Evolutionary conservation across 2,888 invertebrate species (phyloP).

Genomic region (Hypercompe scribonia): DNA sequence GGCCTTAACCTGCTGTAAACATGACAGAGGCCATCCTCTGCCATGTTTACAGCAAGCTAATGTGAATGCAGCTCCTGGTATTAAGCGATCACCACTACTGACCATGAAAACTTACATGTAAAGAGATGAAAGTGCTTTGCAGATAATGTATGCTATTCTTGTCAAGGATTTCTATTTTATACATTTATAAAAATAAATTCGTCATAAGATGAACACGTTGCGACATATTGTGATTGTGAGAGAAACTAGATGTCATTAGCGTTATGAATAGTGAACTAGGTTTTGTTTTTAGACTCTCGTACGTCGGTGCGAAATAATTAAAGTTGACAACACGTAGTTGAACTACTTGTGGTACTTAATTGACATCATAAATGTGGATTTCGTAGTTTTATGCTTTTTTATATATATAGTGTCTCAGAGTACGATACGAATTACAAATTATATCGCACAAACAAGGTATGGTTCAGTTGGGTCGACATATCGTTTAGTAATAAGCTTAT

Average conservation of each 20-base stretch:
- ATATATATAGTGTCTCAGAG: neutral
- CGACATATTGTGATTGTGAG: conserved; percentile 21
- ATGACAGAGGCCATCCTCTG: no score
- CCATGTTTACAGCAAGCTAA: no score
- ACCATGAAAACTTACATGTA: no score
- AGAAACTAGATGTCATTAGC: conserved; percentile 29
- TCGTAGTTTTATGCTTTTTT: neutral
- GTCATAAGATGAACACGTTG: neutral
- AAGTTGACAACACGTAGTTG: neutral
- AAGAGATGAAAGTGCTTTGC: no score
- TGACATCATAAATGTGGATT: neutral
- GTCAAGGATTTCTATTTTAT: neutral
- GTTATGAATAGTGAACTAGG: conserved; percentile 19
- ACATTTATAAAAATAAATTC: neutral
- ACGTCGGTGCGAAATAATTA: neutral
- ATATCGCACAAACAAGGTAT: neutral
- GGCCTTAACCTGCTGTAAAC: no score
- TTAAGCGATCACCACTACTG: no score
- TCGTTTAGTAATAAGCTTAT: no score
- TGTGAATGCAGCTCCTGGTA: no score
- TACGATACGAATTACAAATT: neutral
- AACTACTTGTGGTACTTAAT: neutral
- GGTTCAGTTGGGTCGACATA: neutral
- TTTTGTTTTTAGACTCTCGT: conserved; percentile 21
- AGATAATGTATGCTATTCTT: no score